Evolutionary conservation across 2,888 invertebrate species (phyloP).

Genomic region (Schizaphis graminum): DNA sequence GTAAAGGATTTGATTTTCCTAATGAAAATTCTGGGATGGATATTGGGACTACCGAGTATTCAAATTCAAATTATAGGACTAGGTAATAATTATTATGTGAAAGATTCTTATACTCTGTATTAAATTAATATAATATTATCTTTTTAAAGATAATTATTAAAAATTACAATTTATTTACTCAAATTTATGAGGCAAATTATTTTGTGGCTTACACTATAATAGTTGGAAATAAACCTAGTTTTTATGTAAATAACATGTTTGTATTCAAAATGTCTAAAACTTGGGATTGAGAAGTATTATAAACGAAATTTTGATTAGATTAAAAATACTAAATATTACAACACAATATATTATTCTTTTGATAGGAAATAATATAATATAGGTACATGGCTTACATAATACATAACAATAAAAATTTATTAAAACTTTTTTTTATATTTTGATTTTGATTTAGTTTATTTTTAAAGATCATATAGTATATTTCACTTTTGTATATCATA

Average conservation of each 20-base stretch:
- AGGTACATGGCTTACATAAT: neutral
- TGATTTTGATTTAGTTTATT: constrained; percentile 28
- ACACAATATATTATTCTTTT: neutral
- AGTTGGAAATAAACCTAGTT: neutral
- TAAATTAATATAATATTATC: neutral
- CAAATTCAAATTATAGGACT: constrained; percentile 66
- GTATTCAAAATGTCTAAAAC: neutral
- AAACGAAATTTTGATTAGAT: neutral
- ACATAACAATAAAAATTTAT: neutral
- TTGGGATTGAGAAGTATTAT: neutral
- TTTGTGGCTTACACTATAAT: neutral
- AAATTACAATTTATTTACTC: neutral
- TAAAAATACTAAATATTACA: neutral
- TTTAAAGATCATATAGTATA: constrained; percentile 34
- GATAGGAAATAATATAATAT: neutral
- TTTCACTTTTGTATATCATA: constrained; percentile 13
- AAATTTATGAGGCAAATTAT: neutral
- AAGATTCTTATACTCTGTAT: constrained; percentile 45
- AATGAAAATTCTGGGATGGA: constrained; percentile 96
- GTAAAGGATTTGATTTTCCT: constrained; percentile 74
- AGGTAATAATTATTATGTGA: constrained; percentile 29
- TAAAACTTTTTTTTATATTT: neutral
- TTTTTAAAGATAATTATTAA: neutral
- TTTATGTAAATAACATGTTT: neutral
- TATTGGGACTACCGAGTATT: constrained; percentile 74